These are phyloP conservation scores for Pemphigus obesinymphae DNA, from an alignment of 1,140 invertebrate genomes.

Conservation along the genomic window DNA sequence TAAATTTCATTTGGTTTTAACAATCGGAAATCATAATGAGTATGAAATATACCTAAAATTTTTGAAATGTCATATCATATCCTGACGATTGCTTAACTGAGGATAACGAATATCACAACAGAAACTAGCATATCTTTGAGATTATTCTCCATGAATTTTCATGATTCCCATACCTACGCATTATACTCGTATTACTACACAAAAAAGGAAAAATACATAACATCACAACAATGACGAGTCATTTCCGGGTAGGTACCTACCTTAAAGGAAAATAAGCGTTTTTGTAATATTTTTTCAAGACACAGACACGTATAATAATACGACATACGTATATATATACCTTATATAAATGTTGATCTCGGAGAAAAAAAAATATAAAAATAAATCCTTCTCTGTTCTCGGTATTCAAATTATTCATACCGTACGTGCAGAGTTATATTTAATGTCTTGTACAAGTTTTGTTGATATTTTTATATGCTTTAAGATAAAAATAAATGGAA, in stretches of 20 bases:
- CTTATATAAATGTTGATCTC: not conserved
- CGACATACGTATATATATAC: too few species aligned
- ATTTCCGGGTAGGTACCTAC: not conserved
- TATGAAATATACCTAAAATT: too few species aligned
- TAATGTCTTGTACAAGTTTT: not conserved
- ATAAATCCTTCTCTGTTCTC: not conserved
- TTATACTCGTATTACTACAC: not conserved
- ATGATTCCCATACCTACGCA: not conserved
- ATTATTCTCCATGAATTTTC: not conserved
- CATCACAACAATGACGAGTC: not conserved
- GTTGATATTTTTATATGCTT: not conserved
- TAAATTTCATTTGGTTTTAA: too few species aligned
- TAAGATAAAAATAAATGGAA: not conserved
- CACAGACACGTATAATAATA: too few species aligned
- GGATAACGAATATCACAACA: not conserved
- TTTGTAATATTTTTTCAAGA: not conserved
- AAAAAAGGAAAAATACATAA: not conserved
- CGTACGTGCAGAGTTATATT: not conserved
- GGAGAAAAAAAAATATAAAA: not conserved
- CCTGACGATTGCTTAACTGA: too few species aligned
- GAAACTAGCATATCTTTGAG: not conserved
- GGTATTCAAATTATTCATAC: constrained; percentile 3
- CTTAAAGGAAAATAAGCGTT: not conserved
- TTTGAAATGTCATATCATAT: too few species aligned
- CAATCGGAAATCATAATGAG: too few species aligned